These are phyloP conservation scores for Ichneumoninae sp. DNA, from an alignment of 2,888 invertebrate genomes.

Conservation along the genomic window DNA sequence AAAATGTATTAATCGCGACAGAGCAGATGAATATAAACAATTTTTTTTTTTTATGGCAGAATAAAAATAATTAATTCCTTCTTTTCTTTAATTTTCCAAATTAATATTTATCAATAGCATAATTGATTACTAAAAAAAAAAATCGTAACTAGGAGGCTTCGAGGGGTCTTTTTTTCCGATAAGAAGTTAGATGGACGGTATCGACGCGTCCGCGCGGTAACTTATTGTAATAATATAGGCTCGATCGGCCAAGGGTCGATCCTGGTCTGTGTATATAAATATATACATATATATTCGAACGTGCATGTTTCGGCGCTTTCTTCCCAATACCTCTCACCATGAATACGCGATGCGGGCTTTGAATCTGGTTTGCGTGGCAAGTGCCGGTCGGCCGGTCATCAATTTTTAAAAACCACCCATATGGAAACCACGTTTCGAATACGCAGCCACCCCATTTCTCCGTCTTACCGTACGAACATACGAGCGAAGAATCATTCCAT, in stretches of 20 bases:
- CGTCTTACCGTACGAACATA: constrained; percentile 39
- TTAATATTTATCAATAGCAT: not conserved
- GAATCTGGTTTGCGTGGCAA: constrained; percentile 83
- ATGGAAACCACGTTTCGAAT: constrained; percentile 81
- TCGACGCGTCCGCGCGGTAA: constrained; percentile 42
- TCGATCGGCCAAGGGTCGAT: constrained; percentile 39
- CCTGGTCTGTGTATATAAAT: not conserved
- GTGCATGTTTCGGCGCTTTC: constrained; percentile 70
- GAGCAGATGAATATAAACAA: no score
- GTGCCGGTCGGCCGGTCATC: constrained; percentile 76
- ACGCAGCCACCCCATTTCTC: constrained; percentile 44
- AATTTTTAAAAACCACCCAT: constrained; percentile 82
- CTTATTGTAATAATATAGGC: constrained; percentile 73
- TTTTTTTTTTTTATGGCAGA: no score
- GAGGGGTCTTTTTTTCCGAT: not conserved
- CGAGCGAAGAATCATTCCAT: constrained; percentile 63
- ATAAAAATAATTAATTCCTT: not conserved
- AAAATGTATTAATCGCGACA: no score
- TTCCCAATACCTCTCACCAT: constrained; percentile 77
- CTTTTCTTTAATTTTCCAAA: not conserved
- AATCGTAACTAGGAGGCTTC: not conserved
- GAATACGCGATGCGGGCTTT: constrained; percentile 83
- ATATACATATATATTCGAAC: constrained; percentile 46
- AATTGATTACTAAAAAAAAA: not conserved
- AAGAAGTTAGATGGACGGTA: not conserved